Base-by-base conservation (phyloP, 64 coral and sea anemone genomes). In the Porites lutea region DNA sequence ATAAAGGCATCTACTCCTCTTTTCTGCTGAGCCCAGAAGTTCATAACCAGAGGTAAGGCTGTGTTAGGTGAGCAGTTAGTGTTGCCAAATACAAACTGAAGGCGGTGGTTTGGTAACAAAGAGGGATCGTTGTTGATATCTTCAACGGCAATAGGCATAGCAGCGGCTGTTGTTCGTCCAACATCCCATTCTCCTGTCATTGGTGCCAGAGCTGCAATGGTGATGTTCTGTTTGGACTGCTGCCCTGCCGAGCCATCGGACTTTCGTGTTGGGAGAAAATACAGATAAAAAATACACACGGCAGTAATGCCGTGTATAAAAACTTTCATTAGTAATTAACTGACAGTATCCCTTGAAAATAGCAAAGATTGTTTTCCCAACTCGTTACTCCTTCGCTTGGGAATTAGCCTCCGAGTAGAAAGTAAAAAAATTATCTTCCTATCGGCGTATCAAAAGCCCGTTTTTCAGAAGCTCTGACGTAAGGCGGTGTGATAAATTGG, bases 131-230 rank as follows among this genome's bases (percentile, higher is more conserved):
- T 93, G n/a, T 93, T 96, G 79, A 96, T 96, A 73, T 96, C 95
- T 75, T 96, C 95, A 13, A 96, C 92, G 13, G 95, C 95, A 2
- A 96, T 96, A 9, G 95, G 95, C 71, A 96, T 96, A 12, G 95
- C 95, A 0, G 95, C 95, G 5, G 95, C 95, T 7, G 95, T 96
- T 0, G 95, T 96, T 71, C 95, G 74, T 2, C 91, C 95, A 15
- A 96, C 95, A 22, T 96, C 95, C 95, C 95, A 96, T 23, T 96
- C 95, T 0, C 95, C 95, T 9, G 95, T 96, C 91, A 93, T 96
- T 3, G 95, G 95, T 5, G 95, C 95, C 9, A 96, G 46, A 3
- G 95, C 95, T 1, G 92, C 95, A 44, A 96, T 93, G 0, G 91
- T 96, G 10, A 96, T 88, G 45, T 88, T 93, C 27, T 96, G 86